Evolutionary conservation across 2,888 invertebrate species (phyloP).

Genomic region (Melanchra persicariae): DNA sequence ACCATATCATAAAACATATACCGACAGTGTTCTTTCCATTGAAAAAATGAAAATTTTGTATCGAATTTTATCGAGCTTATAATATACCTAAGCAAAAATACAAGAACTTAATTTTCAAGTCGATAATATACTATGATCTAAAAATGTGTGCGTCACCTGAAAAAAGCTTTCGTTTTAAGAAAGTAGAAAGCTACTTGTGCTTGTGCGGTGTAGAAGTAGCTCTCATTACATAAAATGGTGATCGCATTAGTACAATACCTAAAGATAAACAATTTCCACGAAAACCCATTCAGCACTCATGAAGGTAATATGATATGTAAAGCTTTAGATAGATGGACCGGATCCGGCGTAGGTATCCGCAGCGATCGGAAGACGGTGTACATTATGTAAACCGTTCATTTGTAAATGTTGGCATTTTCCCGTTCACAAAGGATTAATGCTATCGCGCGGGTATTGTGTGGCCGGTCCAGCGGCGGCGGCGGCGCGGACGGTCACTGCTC

Average conservation of each 20-base stretch:
- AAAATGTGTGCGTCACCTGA: background rate
- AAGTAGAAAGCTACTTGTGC: background rate
- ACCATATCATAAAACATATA: background rate
- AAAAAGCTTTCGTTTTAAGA: background rate
- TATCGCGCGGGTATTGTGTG: constrained; percentile 72
- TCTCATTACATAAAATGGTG: background rate
- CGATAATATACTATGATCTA: background rate
- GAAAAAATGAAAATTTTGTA: background rate
- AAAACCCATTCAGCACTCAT: background rate
- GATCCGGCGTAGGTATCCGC: constrained; percentile 37
- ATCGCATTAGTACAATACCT: background rate
- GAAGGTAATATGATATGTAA: constrained; percentile 22
- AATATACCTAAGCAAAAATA: background rate
- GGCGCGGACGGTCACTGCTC: constrained; percentile 78
- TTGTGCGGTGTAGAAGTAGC: background rate
- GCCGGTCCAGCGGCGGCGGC: constrained; percentile 65
- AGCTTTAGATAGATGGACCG: constrained; percentile 22
- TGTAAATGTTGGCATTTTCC: constrained; percentile 70
- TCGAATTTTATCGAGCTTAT: background rate
- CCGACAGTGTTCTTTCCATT: too few relatives aligned
- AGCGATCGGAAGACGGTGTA: constrained; percentile 60
- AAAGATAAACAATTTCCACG: constrained; percentile 1
- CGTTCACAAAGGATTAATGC: constrained; percentile 79
- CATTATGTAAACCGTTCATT: constrained; percentile 69
- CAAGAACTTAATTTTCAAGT: background rate